phyloP scores from a whole-genome alignment of 2,888 invertebrate genomes.

The Caenorhabditis becei region DNA sequence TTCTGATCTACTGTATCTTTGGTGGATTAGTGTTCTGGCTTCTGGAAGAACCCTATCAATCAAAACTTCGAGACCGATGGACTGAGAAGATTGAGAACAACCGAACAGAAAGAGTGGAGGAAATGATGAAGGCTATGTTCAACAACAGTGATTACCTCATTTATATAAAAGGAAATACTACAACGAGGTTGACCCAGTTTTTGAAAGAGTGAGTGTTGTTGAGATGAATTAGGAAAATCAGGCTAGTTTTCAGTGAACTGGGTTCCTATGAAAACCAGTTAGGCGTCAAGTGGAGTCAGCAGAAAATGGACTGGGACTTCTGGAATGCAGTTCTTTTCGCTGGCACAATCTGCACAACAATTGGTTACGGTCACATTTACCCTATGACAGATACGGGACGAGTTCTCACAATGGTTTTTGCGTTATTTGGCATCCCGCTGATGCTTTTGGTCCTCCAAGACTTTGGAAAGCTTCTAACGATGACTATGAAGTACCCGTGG shows the following conservation, averaged over 20 bases:
- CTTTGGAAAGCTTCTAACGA: constrained; percentile 75
- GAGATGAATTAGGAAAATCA: neutral
- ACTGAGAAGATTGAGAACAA: constrained; percentile 66
- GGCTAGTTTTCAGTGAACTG: constrained; percentile 52
- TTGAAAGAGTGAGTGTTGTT: constrained; percentile 59
- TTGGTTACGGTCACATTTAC: constrained; percentile 75
- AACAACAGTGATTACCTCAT: constrained; percentile 72
- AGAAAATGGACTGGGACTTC: constrained; percentile 76
- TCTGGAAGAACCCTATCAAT: constrained; percentile 71
- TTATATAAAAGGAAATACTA: constrained; percentile 71
- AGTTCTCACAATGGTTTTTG: constrained; percentile 74
- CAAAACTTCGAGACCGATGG: constrained; percentile 64
- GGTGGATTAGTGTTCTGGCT: constrained; percentile 72
- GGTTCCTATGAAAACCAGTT: constrained; percentile 64
- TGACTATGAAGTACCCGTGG: constrained; percentile 77
- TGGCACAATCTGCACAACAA: constrained; percentile 68
- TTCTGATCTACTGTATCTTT: constrained; percentile 68
- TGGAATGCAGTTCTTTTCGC: constrained; percentile 74
- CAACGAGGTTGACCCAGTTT: constrained; percentile 49
- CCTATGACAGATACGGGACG: constrained; percentile 72
- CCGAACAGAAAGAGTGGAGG: constrained; percentile 61
- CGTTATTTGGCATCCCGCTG: constrained; percentile 74
- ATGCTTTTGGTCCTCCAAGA: constrained; percentile 74
- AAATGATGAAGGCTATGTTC: constrained; percentile 71
- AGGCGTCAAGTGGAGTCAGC: constrained; percentile 73